Evolutionary conservation across 2,113 vertebrate genomes (phyloP).

Genomic region (Macrotis lagotis): DNA sequence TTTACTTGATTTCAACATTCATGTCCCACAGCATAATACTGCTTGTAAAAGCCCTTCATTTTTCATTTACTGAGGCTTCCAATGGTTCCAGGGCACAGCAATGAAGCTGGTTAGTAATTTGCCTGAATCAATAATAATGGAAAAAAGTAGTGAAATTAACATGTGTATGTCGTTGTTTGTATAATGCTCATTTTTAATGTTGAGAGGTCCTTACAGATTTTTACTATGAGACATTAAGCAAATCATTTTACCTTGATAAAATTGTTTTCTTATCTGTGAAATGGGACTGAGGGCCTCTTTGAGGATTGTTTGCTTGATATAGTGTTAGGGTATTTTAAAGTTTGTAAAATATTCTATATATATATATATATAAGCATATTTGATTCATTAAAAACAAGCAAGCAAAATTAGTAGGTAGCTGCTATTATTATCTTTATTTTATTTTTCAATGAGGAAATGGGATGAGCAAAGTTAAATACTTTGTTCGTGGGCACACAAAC

Average conservation of each 20-base stretch:
- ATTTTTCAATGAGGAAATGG: not conserved
- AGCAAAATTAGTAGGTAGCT: not conserved
- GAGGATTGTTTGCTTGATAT: not conserved
- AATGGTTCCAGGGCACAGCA: not conserved
- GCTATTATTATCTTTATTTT: not conserved
- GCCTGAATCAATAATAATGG: not conserved
- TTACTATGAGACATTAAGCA: not conserved
- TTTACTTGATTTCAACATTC: slow-evolving; percentile 26
- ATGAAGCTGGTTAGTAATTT: not conserved
- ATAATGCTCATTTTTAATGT: not conserved
- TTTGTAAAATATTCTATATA: not conserved
- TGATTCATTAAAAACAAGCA: not conserved
- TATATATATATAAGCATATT: not conserved
- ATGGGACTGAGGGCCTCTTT: not conserved
- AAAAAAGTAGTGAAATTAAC: not conserved
- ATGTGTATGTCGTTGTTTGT: not conserved
- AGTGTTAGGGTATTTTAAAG: not conserved
- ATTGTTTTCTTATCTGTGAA: not conserved
- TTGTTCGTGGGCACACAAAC: not conserved
- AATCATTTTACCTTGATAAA: not conserved
- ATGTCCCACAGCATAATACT: slow-evolving; percentile 11
- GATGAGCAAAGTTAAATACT: not conserved
- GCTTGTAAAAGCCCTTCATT: not conserved
- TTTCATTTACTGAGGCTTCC: not conserved
- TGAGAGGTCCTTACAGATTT: not conserved